Evolutionary conservation across 2,888 invertebrate genomes (phyloP).

Genomic region (Epirrita christyi): DNA sequence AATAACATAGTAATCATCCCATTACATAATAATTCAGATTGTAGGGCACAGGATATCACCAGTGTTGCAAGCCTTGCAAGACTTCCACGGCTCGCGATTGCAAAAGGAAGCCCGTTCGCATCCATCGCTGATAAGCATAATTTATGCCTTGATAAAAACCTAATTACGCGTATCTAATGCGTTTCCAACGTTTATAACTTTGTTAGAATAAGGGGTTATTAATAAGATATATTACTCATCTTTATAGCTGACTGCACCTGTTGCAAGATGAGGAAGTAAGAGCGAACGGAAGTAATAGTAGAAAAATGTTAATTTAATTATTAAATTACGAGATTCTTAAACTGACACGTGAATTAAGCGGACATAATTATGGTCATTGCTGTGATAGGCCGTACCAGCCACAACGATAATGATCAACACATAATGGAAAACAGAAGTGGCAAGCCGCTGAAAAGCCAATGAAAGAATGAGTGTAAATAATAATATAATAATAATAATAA

Average conservation of each 20-base stretch:
- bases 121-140: conserved; percentile 52
- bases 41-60: conserved; percentile 50
- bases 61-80: conserved; percentile 46
- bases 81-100: conserved; percentile 44
- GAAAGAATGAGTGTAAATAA: too few relatives aligned
- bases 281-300: conserved; percentile 16
- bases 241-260: conserved; percentile 24
- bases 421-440: too few relatives aligned
- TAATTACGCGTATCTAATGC: conserved; percentile 47
- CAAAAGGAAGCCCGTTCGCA: conserved; percentile 50
- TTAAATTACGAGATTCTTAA: conserved; percentile 16
- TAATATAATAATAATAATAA: too few relatives aligned
- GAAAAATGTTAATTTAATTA: conserved; percentile 21
- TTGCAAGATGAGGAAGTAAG: conserved; percentile 21
- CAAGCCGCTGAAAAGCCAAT: too few relatives aligned
- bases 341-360: too few relatives aligned
- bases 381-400: too few relatives aligned
- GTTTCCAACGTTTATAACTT: conserved; percentile 33
- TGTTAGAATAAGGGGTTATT: conserved; percentile 21
- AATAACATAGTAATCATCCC: conserved; percentile 30
- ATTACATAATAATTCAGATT: conserved; percentile 37
- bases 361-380: too few relatives aligned
- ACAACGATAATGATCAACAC: too few relatives aligned
- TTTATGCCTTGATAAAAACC: conserved; percentile 51
- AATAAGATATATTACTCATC: conserved; percentile 19